A percentile compares a stretch with the other conserved stretches of the same genome.
Conservation (phyloP, 2,113 vertebrate genomes). For the Mustela lutreola region DNA sequence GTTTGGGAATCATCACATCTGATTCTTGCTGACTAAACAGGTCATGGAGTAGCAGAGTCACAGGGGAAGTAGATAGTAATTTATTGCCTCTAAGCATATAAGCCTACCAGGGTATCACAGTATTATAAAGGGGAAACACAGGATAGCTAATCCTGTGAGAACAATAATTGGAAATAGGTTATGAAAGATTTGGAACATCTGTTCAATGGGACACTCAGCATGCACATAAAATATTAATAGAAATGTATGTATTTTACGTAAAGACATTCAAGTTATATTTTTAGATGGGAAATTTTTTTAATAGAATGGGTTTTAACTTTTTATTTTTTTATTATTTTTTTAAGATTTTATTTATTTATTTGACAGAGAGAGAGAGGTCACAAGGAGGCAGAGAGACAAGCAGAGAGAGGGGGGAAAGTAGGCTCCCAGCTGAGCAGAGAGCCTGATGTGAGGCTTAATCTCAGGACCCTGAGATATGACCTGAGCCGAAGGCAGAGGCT, state of each 20-base stretch:
- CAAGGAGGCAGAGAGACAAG: no score
- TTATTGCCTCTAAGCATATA: neutral
- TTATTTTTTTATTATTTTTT: no score
- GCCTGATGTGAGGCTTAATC: no score
- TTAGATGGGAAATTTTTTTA: neutral
- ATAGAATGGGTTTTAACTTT: no score
- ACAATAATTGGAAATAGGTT: neutral
- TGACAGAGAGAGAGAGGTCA: no score
- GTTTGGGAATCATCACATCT: neutral
- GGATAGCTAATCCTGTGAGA: neutral
- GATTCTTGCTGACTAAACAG: neutral
- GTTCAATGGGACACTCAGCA: neutral
- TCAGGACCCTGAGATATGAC: no score
- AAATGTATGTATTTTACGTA: neutral
- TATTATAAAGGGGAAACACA: neutral
- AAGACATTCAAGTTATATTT: neutral
- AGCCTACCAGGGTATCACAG: no score
- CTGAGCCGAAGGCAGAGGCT: no score
- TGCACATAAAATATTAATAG: neutral
- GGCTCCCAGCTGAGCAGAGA: no score
- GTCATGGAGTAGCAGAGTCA: neutral
- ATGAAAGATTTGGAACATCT: neutral
- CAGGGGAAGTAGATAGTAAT: neutral
- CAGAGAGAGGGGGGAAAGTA: no score
- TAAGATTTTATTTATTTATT: no score